Evolutionary conservation across 2,888 invertebrate genomes (phyloP).

Genomic region (Drosophila borborema): DNA sequence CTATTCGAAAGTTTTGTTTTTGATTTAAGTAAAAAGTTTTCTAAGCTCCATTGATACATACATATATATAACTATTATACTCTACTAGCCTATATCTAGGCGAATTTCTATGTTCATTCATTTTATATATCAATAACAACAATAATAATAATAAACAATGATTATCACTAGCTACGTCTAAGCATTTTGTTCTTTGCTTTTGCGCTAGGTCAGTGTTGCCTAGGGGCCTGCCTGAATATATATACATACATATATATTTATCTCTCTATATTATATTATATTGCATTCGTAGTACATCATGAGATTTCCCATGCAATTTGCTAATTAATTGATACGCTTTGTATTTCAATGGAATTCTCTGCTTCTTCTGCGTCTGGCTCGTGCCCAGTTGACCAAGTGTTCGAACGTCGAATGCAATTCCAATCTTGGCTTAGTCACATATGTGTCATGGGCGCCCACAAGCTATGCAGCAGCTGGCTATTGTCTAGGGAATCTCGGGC

Average conservation of each 20-base stretch:
- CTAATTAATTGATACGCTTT: conserved; percentile 51
- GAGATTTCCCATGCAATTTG: conserved; percentile 51
- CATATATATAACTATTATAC: conserved; percentile 1
- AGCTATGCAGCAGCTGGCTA: conserved; percentile 9
- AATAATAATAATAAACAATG: conserved; percentile 47
- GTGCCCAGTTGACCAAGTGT: neutral
- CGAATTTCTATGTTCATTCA: neutral
- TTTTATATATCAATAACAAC: neutral
- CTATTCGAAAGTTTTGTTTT: neutral
- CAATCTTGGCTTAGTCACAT: conserved; percentile 3
- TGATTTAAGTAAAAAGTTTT: conserved; percentile 25
- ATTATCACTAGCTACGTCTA: neutral
- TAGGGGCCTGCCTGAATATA: conserved; percentile 44
- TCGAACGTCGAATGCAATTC: neutral
- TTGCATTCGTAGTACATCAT: neutral
- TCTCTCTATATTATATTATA: neutral
- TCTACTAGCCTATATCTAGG: neutral
- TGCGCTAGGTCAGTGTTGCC: conserved; percentile 44
- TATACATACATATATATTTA: neutral
- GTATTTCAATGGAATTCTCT: conserved; percentile 51
- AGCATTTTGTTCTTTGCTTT: neutral
- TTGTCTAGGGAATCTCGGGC: neutral
- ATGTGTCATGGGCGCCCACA: conserved; percentile 7
- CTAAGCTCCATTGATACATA: conserved; percentile 10
- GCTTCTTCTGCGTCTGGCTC: neutral